Percentiles rank a stretch among this genome's conserved stretches.
Conservation (phyloP, 2,113 vertebrate genomes). For the Aythya baeri region DNA sequence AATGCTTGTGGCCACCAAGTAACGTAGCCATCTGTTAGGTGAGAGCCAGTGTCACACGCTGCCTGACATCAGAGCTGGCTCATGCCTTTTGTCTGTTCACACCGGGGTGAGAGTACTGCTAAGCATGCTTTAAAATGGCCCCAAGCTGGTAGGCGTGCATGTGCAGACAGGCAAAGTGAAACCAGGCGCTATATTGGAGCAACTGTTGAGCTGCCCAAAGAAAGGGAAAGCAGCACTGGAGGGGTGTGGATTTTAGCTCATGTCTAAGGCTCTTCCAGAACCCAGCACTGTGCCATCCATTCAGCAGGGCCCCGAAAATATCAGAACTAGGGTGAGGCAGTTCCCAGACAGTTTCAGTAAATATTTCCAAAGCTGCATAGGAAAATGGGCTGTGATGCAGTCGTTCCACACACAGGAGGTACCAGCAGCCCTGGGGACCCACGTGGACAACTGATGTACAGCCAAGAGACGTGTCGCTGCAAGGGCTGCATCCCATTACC, state of each 20-base stretch:
- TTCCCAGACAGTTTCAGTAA: not conserved
- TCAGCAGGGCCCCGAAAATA: not conserved
- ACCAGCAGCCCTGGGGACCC: not conserved
- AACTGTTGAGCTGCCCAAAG: not conserved
- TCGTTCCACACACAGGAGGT: not conserved
- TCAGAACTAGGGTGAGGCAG: not conserved
- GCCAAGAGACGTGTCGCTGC: not conserved
- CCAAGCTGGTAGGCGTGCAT: not conserved
- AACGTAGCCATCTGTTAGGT: not conserved
- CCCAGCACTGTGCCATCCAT: not conserved
- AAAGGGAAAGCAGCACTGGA: not conserved
- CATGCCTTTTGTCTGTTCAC: not conserved
- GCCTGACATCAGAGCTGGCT: not conserved
- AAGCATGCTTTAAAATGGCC: not conserved
- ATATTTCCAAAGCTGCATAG: not conserved
- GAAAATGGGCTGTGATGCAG: accelerated
- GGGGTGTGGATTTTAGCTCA: not conserved
- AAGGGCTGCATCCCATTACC: not conserved
- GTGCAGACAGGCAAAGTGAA: not conserved
- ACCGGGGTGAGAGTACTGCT: accelerated
- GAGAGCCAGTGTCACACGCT: accelerated
- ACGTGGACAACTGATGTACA: not conserved
- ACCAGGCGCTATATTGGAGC: not conserved
- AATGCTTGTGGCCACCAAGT: not conserved
- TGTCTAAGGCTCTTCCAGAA: not conserved